Evolutionary conservation across 1,140 invertebrate species (phyloP).

Genomic region (Cyphomyrmex costatus): DNA sequence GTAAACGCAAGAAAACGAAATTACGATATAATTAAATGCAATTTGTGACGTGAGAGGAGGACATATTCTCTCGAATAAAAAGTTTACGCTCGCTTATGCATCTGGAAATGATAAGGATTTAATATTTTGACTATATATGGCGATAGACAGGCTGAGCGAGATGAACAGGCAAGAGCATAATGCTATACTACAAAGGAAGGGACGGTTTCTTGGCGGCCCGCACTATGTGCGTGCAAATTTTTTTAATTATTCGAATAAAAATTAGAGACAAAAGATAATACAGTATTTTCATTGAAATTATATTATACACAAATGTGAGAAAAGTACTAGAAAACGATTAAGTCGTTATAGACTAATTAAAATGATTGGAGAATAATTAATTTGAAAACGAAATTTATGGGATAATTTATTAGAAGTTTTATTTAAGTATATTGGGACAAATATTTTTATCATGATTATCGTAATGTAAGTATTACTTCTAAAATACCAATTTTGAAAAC

Average conservation of each 20-base stretch:
- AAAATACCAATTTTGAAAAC: background rate
- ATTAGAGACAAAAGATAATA: background rate
- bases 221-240: background rate
- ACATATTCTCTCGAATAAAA: constrained; percentile 18
- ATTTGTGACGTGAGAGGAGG: constrained; percentile 2
- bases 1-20: background rate
- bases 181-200: background rate
- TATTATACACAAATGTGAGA: background rate
- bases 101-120: constrained; percentile 50
- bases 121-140: constrained; percentile 32
- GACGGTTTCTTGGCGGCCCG: constrained; percentile 19
- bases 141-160: constrained; percentile 20
- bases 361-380: background rate
- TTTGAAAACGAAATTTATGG: background rate
- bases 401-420: background rate
- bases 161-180: background rate
- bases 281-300: background rate
- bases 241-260: background rate
- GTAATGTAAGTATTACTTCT: background rate
- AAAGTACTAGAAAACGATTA: background rate
- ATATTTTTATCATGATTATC: constrained; percentile 8
- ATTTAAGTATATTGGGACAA: background rate
- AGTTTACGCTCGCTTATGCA: constrained; percentile 39
- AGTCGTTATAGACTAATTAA: background rate
- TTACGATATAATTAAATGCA: constrained; percentile 34